Base-by-base conservation (phyloP, 2,888 invertebrate genomes). In the Spialia ferax region DNA sequence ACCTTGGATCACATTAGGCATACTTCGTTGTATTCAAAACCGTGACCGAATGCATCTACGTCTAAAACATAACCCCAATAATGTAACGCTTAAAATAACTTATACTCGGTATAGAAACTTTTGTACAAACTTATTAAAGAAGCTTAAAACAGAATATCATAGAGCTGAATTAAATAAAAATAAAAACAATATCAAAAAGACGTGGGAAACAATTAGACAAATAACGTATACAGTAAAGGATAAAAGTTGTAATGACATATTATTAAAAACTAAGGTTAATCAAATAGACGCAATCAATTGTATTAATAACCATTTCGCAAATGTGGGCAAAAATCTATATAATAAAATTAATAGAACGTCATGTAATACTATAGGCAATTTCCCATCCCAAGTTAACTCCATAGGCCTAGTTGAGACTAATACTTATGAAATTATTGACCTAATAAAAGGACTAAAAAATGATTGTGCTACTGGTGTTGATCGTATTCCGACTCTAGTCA, bases 11-110 rank as follows among this genome's bases (percentile, higher is more conserved):
- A 35, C 56, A 20, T 13, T 18, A 20, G 56, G 56, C 13, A 18
- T 56, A 20, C 32, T 56, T 56, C 18, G 56, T 13, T 56, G 56
- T 13, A 56, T 56, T n/a, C 35, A 29, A 15, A 56, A 56, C 3
- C 18, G 56, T 1, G 56, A 56, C 56, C 20, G 56, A 35, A 56
- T 56, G 56, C 56, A 56, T 22, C 6, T 20, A 20, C 35, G 35
- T 0, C 5, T 56, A 32, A 56, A 56, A 35, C 13, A 20, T 13
- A 38, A 2, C n/a, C 52, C 56, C 1, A 57, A 38, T 35, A 57
- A 57, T 38, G 13, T 6, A 10, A 20, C 15, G 1, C n/a, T 57
- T 6, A 38, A 57, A 35, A 0, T 57, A 3, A 57, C 35, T 6
- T 57, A 38, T 5, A 20, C 38, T 5, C 20, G 56, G 15, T 57